Conservation (phyloP, 2,888 invertebrate species). For the Rotaria sp. region DNA sequence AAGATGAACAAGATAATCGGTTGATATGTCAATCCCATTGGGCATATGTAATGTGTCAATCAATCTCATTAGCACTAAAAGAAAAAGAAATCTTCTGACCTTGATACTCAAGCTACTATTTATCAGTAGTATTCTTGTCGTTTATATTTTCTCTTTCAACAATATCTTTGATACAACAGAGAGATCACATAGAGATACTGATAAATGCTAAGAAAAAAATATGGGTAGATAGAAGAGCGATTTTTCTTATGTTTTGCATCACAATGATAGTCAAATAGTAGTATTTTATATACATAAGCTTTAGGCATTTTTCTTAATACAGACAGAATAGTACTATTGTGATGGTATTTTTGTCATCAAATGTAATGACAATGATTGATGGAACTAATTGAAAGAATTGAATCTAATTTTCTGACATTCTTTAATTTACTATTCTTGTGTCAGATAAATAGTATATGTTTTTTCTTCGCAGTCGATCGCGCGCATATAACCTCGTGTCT, state of each 20-base stretch:
- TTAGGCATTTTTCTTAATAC: neutral
- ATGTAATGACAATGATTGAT: neutral
- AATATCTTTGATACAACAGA: neutral
- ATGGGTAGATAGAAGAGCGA: neutral
- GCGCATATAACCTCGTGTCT: neutral
- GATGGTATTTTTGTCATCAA: neutral
- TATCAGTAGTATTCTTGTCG: neutral
- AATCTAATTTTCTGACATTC: neutral
- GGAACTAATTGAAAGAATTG: neutral
- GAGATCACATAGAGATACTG: neutral
- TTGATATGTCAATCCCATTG: neutral
- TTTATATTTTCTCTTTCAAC: neutral
- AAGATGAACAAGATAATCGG: neutral
- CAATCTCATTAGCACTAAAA: neutral
- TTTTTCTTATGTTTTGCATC: neutral
- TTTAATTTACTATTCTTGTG: neutral
- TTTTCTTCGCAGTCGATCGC: neutral
- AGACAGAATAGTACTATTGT: neutral
- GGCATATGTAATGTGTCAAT: neutral
- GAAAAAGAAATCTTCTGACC: neutral
- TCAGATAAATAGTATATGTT: neutral
- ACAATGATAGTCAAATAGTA: too few species aligned
- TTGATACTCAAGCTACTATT: neutral
- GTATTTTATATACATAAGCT: too few species aligned
- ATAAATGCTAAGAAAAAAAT: neutral